Base-by-base conservation (phyloP, 2,888 invertebrate genomes). In the Ctena decussata region DNA sequence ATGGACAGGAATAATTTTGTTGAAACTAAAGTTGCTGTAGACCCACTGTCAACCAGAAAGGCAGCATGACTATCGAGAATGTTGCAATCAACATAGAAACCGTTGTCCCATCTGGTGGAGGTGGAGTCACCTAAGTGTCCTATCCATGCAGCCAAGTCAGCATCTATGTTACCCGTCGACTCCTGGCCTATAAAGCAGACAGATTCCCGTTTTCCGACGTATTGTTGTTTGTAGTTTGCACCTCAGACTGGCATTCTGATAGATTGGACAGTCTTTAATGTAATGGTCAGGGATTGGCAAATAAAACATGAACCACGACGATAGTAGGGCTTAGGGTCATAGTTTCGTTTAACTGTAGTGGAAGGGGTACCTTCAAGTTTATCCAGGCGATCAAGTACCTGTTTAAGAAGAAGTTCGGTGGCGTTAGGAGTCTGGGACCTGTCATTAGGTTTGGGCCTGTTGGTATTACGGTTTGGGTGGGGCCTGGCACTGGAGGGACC, bases 21-120 rank as follows among this genome's bases (percentile, higher is more conserved):
- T 46, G 86, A 82, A 21, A 86, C 57, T 1, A 80, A 27, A 18
- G 82, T 73, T 24, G 73, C 75, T 15, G n/a, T n/a, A n/a, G n/a
- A n/a, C n/a, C n/a, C n/a, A n/a, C n/a, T n/a, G n/a, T n/a, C n/a
- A n/a, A n/a, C n/a, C n/a, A n/a, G n/a, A n/a, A n/a, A n/a, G n/a
- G n/a, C n/a, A n/a, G n/a, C n/a, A n/a, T n/a, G n/a, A n/a, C n/a
- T n/a, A n/a, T n/a, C n/a, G n/a, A n/a, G n/a, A n/a, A n/a, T n/a
- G n/a, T n/a, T n/a, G n/a, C n/a, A n/a, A n/a, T n/a, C n/a, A n/a
- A n/a, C n/a, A n/a, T n/a, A n/a, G n/a, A n/a, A n/a, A n/a, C n/a
- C 70, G 12, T 70, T 70, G 41, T 70, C 70, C 70, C 70, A 70
- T 37, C 37, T 70, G 3, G 70, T 70, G 35, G n/a, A n/a, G n/a